These are phyloP conservation scores for Pangasius macronema DNA, from an alignment of 2,797 vertebrate genomes.

Conservation along the genomic window DNA sequence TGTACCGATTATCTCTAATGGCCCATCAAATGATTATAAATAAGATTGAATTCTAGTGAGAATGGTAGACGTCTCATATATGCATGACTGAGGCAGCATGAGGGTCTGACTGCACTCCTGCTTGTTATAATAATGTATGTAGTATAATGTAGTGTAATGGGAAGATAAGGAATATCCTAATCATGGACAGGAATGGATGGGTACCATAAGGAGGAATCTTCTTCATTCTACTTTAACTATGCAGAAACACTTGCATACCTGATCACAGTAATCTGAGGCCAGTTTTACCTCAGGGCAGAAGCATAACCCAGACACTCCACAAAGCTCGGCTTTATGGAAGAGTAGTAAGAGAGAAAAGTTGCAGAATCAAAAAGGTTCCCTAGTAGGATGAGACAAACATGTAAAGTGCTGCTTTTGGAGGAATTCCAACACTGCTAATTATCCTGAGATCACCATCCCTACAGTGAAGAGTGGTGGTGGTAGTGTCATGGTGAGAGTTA, in stretches of 20 bases:
- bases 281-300: background rate
- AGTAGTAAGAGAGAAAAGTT: background rate
- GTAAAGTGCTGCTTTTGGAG: background rate
- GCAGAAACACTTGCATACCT: background rate
- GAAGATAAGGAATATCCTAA: background rate
- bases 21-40: background rate
- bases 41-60: background rate
- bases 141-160: background rate
- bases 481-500: background rate
- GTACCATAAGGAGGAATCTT: background rate
- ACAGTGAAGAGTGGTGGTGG: background rate
- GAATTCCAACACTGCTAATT: background rate
- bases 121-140: conserved; percentile 1
- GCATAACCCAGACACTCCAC: background rate
- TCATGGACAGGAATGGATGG: background rate
- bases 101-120: background rate
- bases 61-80: background rate
- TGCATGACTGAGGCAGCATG: background rate
- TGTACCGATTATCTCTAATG: background rate
- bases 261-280: background rate
- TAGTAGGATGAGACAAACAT: too few relatives aligned
- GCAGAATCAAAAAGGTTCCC: background rate
- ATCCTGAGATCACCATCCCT: background rate
- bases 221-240: background rate
- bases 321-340: background rate